Evolutionary conservation across 2,888 invertebrate species (phyloP), one percentile per base, ranked within the genome.

Genomic region (Itoplectis maculator): DNA sequence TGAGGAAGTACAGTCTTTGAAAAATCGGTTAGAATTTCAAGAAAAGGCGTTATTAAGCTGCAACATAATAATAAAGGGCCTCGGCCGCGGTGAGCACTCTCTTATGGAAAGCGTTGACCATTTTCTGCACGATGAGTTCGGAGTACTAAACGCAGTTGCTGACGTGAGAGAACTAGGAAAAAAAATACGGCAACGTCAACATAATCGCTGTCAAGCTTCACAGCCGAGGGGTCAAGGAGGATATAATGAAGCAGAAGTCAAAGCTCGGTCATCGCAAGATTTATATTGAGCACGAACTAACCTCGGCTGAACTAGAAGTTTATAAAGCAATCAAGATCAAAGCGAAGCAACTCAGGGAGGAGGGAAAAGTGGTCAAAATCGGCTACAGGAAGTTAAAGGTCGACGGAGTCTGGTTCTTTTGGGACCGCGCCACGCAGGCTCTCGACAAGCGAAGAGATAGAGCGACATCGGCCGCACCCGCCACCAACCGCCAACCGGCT

Each of bases 251-350:
- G 9, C 20, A 56, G 9, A 78, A 78, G 18, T 23, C 23, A 8
- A 54, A 69, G 23, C 59, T 77, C 11, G 56, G 42, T 29, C 20
- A 45, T 1, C 66, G 23, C 23, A 29, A 77, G 20, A 77, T 77
- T 1, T 77, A 20, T 45, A 76, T 76, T 11, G 54, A 76, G 0
- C 65, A 47, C 2, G 76, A 76, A 23, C n/a, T 76, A n/a, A 76
- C 76, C 11, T 7, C 49, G 13, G 20, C 40, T 7, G 68, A 76
- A n/a, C n/a, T 40, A 9, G 51, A 49, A 35, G 42, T 66, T 0
- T 42, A 76, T 37, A 68, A 42, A 20, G 29, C 47, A 20, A 51
- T 54, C 40, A 49, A 40, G 42, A 23, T 23, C 35, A 66, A 51
- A 2, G 76, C 68, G 23, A 65, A 63, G 23, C 54, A 47, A 15